Evolutionary conservation across 2,113 vertebrate genomes (phyloP), one percentile per base, ranked within the genome.

Genomic region (Gila orcuttii): DNA sequence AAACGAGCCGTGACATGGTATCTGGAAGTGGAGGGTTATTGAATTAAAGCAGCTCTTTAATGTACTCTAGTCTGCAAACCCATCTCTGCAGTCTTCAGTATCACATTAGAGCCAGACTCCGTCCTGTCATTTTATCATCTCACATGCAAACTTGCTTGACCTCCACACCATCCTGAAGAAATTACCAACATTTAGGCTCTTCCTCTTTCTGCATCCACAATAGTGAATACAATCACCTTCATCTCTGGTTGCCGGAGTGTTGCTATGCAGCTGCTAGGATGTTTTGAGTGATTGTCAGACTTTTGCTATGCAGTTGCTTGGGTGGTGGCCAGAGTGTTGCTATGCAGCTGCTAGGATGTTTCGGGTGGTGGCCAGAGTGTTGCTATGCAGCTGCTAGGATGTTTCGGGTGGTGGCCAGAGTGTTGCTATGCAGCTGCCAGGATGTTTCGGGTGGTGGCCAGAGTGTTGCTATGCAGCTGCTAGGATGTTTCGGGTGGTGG

Each of bases 21-120:
- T 86, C 86, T 78, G 52, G 86, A 57, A 62, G 75, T 74, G 59
- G 60, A 86, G 57, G 84, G 84, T 85, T 57, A 89, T 86, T 89
- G 86, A 86, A 86, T 89, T 82, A 89, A 87, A 68, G 74, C 81
- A 82, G 75, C 87, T 68, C 80, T 88, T 88, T 85, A 87, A 88
- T 89, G 86, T 88, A 84, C 83, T 83, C 68, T 17, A 59, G 84
- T 80, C 78, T 86, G 57, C 68, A 50, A 86, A 75, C 78, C 85
- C 85, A 74, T 86, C 78, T 73, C 85, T 75, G 78, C 68, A 62
- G 68, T 75, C 68, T 73, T 80, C 77, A 64, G 21, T 86, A 86
- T 86, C 69, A 19, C 79, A 86, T 81, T 86, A 82, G 64, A 81
- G 42, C 42, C 23, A 80, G 47, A 52, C 68, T n/a, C 57, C 9